A percentile compares a stretch with the other conserved stretches of the same genome.
These are phyloP conservation scores for Stenopsyche tienmushanensis DNA, from an alignment of 1,140 invertebrate genomes.

Conservation along the genomic window DNA sequence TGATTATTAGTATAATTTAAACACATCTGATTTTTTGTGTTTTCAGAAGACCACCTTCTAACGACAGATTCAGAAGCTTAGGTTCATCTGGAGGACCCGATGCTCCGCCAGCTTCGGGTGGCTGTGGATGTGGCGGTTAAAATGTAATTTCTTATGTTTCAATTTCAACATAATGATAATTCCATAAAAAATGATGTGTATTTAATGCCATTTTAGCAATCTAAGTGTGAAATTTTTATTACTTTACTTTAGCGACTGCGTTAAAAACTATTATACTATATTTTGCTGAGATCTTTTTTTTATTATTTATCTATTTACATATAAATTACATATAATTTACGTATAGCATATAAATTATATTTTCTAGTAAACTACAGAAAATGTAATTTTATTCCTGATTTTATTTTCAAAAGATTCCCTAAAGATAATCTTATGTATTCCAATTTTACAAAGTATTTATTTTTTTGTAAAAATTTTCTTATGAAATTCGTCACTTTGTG, in stretches of 20 bases:
- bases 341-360: no score
- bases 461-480: no score
- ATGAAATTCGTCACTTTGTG: no score
- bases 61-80: constrained; percentile 24
- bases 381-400: no score
- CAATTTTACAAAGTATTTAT: no score
- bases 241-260: neutral
- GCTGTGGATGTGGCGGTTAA: constrained; percentile 30
- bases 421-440: no score
- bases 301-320: neutral
- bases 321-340: neutral
- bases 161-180: no score
- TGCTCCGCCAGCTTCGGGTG: constrained; percentile 14
- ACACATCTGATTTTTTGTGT: neutral
- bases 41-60: constrained; percentile 14
- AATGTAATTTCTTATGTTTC: no score
- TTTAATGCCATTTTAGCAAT: neutral
- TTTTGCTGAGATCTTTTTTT: neutral
- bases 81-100: constrained; percentile 17
- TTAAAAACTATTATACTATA: neutral
- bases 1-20: neutral
- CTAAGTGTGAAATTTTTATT: neutral
- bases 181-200: neutral
- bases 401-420: no score
- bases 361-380: no score